Evolutionary conservation across 35 echinoderm and acorn worm species (phyloP), one percentile per base, ranked within the genome.

Genomic region (Hemicentrotus pulcherrimus): DNA sequence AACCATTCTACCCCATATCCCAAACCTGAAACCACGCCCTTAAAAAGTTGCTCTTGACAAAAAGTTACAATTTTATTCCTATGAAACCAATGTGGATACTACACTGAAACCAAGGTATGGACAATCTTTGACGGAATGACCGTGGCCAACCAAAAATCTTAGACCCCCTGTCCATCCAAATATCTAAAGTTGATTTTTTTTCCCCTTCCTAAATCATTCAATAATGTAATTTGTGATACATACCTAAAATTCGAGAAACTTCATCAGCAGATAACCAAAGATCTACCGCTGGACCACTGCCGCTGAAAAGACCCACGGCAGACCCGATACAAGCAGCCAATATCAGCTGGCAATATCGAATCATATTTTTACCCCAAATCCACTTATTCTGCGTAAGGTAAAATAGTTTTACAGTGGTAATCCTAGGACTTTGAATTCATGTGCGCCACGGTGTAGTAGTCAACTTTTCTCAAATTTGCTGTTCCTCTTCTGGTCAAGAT

Each of bases 241-340:
- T 47, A 90, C 88, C 88, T 45, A 90, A 47, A 90, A 90, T 90
- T 90, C 88, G 88, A 90, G 88, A 90, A 30, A 90, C 88, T 90
- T 90, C 88, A 47, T 90, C 88, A 15, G 32, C n/a, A 14, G 88
- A 90, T 46, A 90, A 22, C 88, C 88, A 90, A 33, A 90, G 32
- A 47, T 90, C 88, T 90, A 90, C 88, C 31, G 88, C 88, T 15
- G 88, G 88, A 41, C 88, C 65, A 4, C 19, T 2, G 31, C 24
- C 33, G 32, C 32, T 35, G 88, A 90, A 90, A 33, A 90, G 46
- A 47, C 88, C 46, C n/a, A 47, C 88, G 14, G 88, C 14, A 16
- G 88, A 45, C 32, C 32, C 88, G 32, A 90, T 90, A 30, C 45
- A 47, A 90, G 31, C 88, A 33, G 32, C 88, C 6, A 78, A 78